Conservation (phyloP, 2,797 vertebrate genomes). For the Lagorchestes hirsutus region DNA sequence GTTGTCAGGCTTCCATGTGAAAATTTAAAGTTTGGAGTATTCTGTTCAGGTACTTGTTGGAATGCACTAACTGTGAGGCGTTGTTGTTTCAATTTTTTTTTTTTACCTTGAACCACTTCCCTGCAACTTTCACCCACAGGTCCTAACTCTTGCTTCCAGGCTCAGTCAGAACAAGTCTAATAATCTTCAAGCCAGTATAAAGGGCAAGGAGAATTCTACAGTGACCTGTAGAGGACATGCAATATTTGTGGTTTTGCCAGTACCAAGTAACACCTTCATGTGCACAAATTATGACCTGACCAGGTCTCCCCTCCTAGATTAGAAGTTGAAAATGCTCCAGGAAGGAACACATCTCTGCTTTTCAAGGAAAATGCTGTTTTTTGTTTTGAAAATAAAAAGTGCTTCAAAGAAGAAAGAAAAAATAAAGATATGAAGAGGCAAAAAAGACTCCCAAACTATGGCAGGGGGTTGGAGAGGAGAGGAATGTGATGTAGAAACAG, state of each 20-base stretch:
- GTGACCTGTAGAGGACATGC: not conserved
- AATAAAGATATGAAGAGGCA: not conserved
- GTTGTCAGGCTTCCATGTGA: not conserved
- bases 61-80: not conserved
- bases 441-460: not conserved
- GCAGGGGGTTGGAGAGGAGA: not conserved
- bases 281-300: not conserved
- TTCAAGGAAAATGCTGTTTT: not conserved
- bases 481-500: not conserved
- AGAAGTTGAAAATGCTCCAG: not conserved
- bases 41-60: not conserved
- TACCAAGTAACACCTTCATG: not conserved
- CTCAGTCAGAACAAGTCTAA: not conserved
- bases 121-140: not conserved
- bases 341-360: not conserved
- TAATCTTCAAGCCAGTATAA: not conserved
- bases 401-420: not conserved
- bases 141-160: not conserved
- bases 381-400: not conserved
- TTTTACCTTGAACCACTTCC: no score
- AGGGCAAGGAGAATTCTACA: not conserved
- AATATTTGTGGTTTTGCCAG: not conserved
- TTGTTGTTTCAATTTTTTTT: not conserved
- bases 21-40: not conserved
- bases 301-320: not conserved